Base-by-base conservation (phyloP, 2,888 invertebrate species). In the Chymomyza fuscimana region DNA sequence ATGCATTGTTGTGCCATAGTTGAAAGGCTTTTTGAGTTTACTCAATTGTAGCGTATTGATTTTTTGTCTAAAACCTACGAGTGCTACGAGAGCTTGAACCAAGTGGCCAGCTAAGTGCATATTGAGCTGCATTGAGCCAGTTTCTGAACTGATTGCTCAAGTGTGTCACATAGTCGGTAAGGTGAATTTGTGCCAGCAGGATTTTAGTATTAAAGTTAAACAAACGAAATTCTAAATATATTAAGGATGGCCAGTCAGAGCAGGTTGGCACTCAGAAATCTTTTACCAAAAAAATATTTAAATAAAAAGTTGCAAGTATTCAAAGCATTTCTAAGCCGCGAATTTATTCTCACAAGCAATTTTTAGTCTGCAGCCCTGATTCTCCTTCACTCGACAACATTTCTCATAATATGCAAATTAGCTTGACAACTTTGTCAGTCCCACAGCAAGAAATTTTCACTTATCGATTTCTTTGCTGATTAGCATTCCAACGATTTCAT, bases 391-490 rank as follows among this genome's bases (percentile, higher is more conserved):
- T 36, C 40, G 4, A 46, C 40, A 12, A 12, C 40, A 46, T 12
- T 46, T 46, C 40, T 46, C 40, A 46, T 46, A 46, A 46, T 46
- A 46, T 46, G 40, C 40, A 46, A 46, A 46, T 46, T 46, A 46
- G 40, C 40, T 46, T 12, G 40, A 46, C 40, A 46, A 46, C 12
- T 46, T 46, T 46, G 12, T 12, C 40, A 46, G 40, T 2, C 36
- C 36, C 51, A 51, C 54, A 19, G 19, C 19, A 16, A 19, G 54
- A 22, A 16, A 54, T 54, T 54, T 54, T 16, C 80, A 87, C 86
- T 83, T 85, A 87, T 87, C 85, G 87, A 85, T 85, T 74, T 76
- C 75, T 74, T 81, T 81, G 74, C 82, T 87, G 83, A 85, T 85
- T 85, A 85, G 83, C 87, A 87, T 85, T 85, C 50, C 59, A 46